Percentiles rank a stretch among this genome's conserved stretches.
phyloP scores from a whole-genome alignment of 2,797 vertebrate species.

The Yasuhikotakia modesta region DNA sequence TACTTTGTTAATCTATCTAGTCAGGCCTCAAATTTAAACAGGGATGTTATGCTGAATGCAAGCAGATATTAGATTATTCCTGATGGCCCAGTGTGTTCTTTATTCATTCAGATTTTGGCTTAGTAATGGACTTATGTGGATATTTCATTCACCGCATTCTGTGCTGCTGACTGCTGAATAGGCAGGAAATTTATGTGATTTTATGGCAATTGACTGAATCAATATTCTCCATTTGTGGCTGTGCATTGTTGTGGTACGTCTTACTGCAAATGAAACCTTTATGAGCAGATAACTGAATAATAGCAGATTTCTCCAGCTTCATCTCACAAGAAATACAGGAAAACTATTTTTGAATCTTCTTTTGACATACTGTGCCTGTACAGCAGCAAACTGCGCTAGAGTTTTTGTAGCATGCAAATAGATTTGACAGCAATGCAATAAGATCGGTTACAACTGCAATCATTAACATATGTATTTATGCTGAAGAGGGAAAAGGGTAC shows the following conservation, averaged over 20 bases:
- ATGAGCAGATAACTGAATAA: conserved; percentile 31
- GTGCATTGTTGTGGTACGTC: conserved; percentile 42
- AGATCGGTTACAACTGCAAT: conserved; percentile 3
- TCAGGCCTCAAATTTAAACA: conserved; percentile 33
- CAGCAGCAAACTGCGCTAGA: conserved; percentile 9
- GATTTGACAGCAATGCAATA: not conserved
- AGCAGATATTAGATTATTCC: conserved; percentile 43
- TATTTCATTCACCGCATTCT: conserved; percentile 38
- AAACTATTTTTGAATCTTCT: conserved; percentile 19
- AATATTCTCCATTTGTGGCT: conserved; percentile 49
- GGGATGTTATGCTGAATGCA: conserved; percentile 32
- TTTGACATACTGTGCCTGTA: not conserved
- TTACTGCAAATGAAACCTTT: conserved; percentile 42
- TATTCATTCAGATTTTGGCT: conserved; percentile 32
- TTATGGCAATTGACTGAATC: conserved; percentile 52
- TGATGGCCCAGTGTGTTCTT: conserved; percentile 38
- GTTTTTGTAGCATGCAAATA: conserved; percentile 17
- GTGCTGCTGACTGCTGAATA: conserved; percentile 37
- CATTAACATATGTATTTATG: conserved; percentile 3
- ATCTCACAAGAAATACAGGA: conserved; percentile 20
- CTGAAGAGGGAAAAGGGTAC: conserved; percentile 11
- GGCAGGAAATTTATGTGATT: conserved; percentile 47
- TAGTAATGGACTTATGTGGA: conserved; percentile 35
- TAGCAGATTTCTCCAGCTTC: conserved; percentile 16
- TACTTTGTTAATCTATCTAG: conserved; percentile 45